phyloP scores from a whole-genome alignment of 2,113 vertebrate genomes.

The Tylochromis polylepis region DNA sequence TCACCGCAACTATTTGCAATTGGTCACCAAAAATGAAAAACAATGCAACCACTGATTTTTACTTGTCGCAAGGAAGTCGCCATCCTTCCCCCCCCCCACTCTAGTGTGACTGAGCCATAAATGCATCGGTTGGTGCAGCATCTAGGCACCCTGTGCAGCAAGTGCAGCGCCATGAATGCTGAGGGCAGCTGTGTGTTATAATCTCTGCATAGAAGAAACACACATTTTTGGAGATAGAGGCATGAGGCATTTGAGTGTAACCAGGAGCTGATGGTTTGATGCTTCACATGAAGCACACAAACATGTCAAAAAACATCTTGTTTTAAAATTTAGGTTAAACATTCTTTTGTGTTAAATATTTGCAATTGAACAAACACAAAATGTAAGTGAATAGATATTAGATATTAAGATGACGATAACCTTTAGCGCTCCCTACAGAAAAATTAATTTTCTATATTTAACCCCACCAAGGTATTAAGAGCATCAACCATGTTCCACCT shows the following conservation, averaged over 20 bases:
- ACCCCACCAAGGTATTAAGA: not conserved
- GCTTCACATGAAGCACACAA: not conserved
- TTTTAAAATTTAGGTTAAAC: not conserved
- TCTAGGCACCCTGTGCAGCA: not conserved
- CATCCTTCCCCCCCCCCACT: rapidly evolving
- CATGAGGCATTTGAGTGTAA: not conserved
- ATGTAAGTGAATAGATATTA: not conserved
- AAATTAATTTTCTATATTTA: not conserved
- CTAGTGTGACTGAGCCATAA: not conserved
- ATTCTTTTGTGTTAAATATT: not conserved
- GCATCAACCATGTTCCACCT: not conserved
- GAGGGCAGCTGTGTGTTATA: not conserved
- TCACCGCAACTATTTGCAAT: not conserved
- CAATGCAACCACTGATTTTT: not conserved
- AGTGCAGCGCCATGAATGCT: not conserved
- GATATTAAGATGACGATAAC: not conserved
- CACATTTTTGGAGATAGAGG: not conserved
- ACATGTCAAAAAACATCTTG: not conserved
- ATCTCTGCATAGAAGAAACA: not conserved
- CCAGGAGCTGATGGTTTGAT: not conserved
- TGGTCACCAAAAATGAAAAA: not conserved
- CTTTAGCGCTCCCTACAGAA: not conserved
- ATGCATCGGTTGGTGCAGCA: not conserved
- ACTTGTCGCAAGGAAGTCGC: not conserved
- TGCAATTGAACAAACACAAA: not conserved